phyloP scores from a whole-genome alignment of 2,113 vertebrate genomes.

The Lutjanus erythropterus region DNA sequence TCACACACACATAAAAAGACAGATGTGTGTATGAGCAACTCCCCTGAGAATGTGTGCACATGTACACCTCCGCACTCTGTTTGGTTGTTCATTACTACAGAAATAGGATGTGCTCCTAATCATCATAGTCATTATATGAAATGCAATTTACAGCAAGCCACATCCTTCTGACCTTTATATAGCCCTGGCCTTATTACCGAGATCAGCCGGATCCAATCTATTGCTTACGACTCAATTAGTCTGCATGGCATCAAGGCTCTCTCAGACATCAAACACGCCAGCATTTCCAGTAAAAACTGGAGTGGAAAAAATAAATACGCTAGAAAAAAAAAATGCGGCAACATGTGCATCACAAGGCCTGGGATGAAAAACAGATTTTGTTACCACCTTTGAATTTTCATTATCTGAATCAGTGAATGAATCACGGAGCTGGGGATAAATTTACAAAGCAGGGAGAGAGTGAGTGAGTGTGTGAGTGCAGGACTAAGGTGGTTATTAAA shows the following conservation, averaged over 20 bases:
- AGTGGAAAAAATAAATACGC: slow-evolving; percentile 47
- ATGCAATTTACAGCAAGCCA: slow-evolving; percentile 73
- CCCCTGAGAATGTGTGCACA: slow-evolving; percentile 30
- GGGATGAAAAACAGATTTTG: slow-evolving; percentile 70
- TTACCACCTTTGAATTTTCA: slow-evolving; percentile 72
- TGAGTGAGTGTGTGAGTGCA: slow-evolving; percentile 2
- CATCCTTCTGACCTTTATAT: slow-evolving; percentile 75
- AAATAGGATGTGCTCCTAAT: slow-evolving; percentile 68
- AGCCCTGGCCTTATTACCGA: slow-evolving; percentile 61
- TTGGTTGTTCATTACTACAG: slow-evolving; percentile 43
- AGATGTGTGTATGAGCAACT: slow-evolving; percentile 6
- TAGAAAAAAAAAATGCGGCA: slow-evolving; percentile 28
- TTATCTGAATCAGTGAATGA: slow-evolving; percentile 69
- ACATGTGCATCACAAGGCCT: slow-evolving; percentile 61
- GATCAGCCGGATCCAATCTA: slow-evolving; percentile 74
- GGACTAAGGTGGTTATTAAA: slow-evolving; percentile 6
- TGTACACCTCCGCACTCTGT: slow-evolving; percentile 6
- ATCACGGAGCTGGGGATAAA: slow-evolving; percentile 48
- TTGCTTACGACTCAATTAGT: slow-evolving; percentile 72
- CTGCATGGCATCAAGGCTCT: slow-evolving; percentile 68
- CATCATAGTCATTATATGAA: slow-evolving; percentile 63
- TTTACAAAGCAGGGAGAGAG: slow-evolving; percentile 38
- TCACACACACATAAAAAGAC: slow-evolving; percentile 3
- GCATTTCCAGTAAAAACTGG: slow-evolving; percentile 59
- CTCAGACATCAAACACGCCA: slow-evolving; percentile 69